These are phyloP conservation scores for Mormyrops attenuatus DNA, from an alignment of 2,797 vertebrate genomes.

Conservation along the genomic window DNA sequence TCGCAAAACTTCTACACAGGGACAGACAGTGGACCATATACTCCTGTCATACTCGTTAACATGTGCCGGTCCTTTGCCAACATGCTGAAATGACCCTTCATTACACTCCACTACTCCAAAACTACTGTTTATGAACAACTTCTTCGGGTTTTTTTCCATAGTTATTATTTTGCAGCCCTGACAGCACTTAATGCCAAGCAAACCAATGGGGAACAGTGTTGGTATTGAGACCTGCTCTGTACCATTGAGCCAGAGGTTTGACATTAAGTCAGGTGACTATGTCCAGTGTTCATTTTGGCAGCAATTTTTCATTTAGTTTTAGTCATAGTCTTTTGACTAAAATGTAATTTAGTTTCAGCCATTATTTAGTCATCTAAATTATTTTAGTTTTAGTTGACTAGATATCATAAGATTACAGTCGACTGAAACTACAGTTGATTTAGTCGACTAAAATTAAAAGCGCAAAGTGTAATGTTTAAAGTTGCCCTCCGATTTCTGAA, in stretches of 20 bases:
- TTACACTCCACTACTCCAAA: neutral
- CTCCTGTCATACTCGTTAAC: neutral
- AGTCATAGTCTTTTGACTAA: too few species aligned
- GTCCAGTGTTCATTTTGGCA: neutral
- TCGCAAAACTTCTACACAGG: slow-evolving; percentile 22
- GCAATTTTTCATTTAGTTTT: too few species aligned
- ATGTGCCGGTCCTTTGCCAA: neutral
- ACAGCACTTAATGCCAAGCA: neutral
- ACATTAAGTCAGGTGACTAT: neutral
- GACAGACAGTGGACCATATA: neutral
- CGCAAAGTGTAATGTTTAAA: too few species aligned
- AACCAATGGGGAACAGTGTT: neutral
- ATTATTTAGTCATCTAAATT: too few species aligned
- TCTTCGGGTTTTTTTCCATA: neutral
- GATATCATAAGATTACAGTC: too few species aligned
- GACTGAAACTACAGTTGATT: too few species aligned
- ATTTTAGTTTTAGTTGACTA: too few species aligned
- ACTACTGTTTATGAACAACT: neutral
- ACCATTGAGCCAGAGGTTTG: neutral
- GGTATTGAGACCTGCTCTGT: neutral
- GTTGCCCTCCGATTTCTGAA: too few species aligned
- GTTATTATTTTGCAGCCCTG: neutral
- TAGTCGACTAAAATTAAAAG: too few species aligned
- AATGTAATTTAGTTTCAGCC: too few species aligned
- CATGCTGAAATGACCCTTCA: neutral